Evolutionary conservation across 2,113 vertebrate genomes (phyloP).

Genomic region (Amphiprion ocellaris): DNA sequence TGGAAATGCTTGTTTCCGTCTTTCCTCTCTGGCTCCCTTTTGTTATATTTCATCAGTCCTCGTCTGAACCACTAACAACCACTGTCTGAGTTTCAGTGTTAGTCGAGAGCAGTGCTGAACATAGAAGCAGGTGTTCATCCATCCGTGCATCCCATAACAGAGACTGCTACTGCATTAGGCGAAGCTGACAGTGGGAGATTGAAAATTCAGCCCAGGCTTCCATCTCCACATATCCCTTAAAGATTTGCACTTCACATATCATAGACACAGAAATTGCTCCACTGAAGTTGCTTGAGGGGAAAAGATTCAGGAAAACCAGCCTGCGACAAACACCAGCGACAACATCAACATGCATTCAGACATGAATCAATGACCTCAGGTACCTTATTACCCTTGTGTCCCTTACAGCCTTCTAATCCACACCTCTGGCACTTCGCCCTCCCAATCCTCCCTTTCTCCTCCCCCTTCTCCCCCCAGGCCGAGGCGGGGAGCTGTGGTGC

Average conservation of each 20-base stretch:
- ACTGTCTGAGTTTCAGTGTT: conserved; percentile 42
- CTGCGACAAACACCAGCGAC: background rate
- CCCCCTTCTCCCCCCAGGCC: conserved; percentile 66
- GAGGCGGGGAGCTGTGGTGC: conserved; percentile 72
- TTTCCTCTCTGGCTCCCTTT: conserved; percentile 44
- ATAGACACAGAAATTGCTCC: background rate
- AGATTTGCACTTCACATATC: background rate
- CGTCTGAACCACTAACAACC: conserved; percentile 57
- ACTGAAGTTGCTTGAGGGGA: background rate
- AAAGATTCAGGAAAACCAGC: background rate
- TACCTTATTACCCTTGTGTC: conserved; percentile 69
- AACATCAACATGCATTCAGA: conserved; percentile 1
- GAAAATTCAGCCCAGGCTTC: background rate
- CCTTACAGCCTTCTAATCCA: conserved; percentile 75
- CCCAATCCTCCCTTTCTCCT: conserved; percentile 32
- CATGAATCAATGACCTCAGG: conserved; percentile 49
- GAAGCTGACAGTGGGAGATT: conserved; percentile 6
- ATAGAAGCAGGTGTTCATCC: conserved; percentile 30
- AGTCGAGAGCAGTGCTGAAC: conserved; percentile 20
- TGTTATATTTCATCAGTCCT: conserved; percentile 61
- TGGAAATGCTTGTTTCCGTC: conserved; percentile 68
- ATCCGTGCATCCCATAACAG: conserved; percentile 24
- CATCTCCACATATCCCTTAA: background rate
- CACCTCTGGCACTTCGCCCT: conserved; percentile 63
- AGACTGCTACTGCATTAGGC: conserved; percentile 9